A percentile compares a stretch with the other conserved stretches of the same genome.
These are phyloP conservation scores for Varecia variegata DNA, from an alignment of 2,797 vertebrate genomes.

Conservation along the genomic window DNA sequence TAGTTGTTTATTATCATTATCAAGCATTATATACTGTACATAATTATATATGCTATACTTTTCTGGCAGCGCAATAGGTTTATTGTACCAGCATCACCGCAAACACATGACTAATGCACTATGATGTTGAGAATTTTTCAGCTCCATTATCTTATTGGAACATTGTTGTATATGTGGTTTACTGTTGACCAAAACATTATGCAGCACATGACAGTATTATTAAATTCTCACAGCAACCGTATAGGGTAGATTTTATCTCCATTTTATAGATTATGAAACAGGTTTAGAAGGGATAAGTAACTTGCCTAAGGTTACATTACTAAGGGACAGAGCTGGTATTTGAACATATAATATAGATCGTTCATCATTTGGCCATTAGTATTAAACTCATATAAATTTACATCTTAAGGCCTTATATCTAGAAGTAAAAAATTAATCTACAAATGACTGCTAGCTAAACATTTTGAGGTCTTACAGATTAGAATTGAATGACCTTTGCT, in stretches of 20 bases:
- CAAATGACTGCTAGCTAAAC: not conserved
- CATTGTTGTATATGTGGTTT: not conserved
- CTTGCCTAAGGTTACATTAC: not conserved
- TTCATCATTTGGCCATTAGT: not conserved
- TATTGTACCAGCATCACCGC: not conserved
- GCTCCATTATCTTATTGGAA: not conserved
- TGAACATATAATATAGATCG: not conserved
- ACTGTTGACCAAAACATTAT: not conserved
- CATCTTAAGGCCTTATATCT: not conserved
- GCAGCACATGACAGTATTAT: not conserved
- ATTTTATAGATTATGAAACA: not conserved
- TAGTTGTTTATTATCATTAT: too few relatives aligned
- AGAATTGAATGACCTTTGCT: not conserved
- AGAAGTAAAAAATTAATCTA: not conserved
- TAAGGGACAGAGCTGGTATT: not conserved
- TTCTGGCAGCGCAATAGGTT: not conserved
- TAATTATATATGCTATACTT: not conserved
- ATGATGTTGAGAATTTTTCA: not conserved
- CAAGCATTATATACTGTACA: not conserved
- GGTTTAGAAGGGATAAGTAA: not conserved
- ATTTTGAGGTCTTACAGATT: not conserved
- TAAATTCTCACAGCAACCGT: not conserved
- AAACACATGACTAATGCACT: not conserved
- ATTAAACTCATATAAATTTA: not conserved
- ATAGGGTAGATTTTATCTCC: not conserved